A percentile compares a stretch with the other conserved stretches of the same genome.
phyloP scores from a whole-genome alignment of 2,888 invertebrate species.

The Parascotia fuliginaria region DNA sequence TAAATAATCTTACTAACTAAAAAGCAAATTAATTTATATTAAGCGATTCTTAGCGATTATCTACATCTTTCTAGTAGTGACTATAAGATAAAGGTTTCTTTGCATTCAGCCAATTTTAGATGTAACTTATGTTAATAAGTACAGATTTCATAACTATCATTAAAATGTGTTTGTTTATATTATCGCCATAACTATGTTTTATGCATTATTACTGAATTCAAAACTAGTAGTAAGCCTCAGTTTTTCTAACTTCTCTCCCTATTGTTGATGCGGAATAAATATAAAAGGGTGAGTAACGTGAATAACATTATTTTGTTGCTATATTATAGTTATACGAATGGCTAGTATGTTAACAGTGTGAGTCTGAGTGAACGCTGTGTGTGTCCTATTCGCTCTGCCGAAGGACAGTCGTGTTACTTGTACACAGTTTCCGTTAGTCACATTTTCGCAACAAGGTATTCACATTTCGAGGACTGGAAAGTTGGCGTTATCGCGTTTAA shows the following conservation, averaged over 20 bases:
- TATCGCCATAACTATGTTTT: too few species aligned
- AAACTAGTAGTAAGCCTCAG: constrained; percentile 24
- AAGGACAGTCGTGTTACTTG: constrained; percentile 81
- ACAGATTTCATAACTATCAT: too few species aligned
- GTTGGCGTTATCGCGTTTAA: constrained; percentile 85
- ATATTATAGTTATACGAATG: constrained; percentile 37
- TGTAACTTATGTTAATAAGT: too few species aligned
- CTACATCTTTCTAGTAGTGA: too few species aligned
- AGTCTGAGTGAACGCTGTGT: constrained; percentile 14
- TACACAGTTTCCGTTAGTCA: constrained; percentile 84
- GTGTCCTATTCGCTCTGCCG: constrained; percentile 34
- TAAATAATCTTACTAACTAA: too few species aligned
- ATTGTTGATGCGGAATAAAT: constrained; percentile 24
- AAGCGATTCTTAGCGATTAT: too few species aligned
- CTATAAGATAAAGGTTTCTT: too few species aligned
- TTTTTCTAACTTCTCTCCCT: constrained; percentile 18
- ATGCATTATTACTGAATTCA: constrained; percentile 27
- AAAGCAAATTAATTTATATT: too few species aligned
- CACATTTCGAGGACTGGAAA: constrained; percentile 85
- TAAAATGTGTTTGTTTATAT: too few species aligned
- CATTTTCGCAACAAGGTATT: constrained; percentile 86
- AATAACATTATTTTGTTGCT: constrained; percentile 38
- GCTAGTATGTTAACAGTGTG: constrained; percentile 2
- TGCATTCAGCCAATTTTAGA: too few species aligned
- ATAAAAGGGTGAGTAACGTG: constrained; percentile 33